Evolutionary conservation across 2,113 vertebrate species (phyloP), one percentile per base, ranked within the genome.

Genomic region (Dinomys branickii): DNA sequence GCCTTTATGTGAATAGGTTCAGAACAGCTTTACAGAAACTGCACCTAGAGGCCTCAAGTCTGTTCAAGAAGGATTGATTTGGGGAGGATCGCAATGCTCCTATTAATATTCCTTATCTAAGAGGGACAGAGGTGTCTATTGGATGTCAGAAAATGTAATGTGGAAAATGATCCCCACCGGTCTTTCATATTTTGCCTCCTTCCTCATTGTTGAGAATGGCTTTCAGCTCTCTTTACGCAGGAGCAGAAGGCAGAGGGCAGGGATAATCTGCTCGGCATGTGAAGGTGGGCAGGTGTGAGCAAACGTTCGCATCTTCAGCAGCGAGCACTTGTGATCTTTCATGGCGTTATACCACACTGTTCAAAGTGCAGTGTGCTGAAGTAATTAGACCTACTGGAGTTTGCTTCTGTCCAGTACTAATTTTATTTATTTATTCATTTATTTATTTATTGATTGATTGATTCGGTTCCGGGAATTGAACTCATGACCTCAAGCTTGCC

Each of bases 61-160:
- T 93, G 35, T 84, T 93, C 38, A 84, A 87, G 90, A 91, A 87
- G 56, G 67, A 86, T 75, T 90, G 63, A 22, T 96, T 92, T 89
- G 67, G 71, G 59, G 56, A 97, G 38, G 26, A 73, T 41, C 77
- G 56, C 88, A 93, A 50, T 83, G 17, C 77, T 92, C 81, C 63
- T 94, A 9, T 90, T 95, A 96, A 77, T 85, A 61, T 73, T 75
- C 54, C 90, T 96, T 88, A 94, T 94, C 95, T 95, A 59, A 77
- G 85, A 92, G 71, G 54, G 92, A 82, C 97, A 96, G 89, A 94
- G 63, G 54, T 7, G 33, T 90, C 83, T 54, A 0, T 30, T 82
- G 87, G n/a, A 88, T 95, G 78, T 80, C 92, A 85, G 5, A 3
- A 78, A 90, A 93, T 87, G 38, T 30, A 94, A 82, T 78, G 73